Evolutionary conservation across 2,113 vertebrate species (phyloP), one percentile per base, ranked within the genome.

Genomic region (Gambusia holbrooki): DNA sequence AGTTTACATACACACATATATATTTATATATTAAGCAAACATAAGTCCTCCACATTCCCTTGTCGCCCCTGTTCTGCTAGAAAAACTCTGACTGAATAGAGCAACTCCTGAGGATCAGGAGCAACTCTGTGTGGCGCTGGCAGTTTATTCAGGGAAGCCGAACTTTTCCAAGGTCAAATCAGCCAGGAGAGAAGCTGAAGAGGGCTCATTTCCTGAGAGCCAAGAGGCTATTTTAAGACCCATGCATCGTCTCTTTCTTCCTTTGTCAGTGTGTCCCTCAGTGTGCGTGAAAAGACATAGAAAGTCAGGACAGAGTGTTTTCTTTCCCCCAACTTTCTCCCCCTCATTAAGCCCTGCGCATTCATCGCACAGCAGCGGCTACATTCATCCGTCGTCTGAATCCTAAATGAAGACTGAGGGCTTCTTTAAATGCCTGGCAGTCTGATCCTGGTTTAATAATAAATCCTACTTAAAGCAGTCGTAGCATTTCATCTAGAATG

Each of bases 111-210:
- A 27, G 27, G 27, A 27, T 27, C 27, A 27, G 27, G 27, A 27
- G 27, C 27, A 27, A 27, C 79, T 73, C 79, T 74, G 71, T 74
- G 76, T 74, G 82, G 63, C 29, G 62, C 71, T 68, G 79, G 62
- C 79, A 72, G 51, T 75, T 66, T 60, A 63, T 61, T 51, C 74
- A 77, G 77, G 71, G 66, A 73, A 28, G 6, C 62, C n/a, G 27
- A 79, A 71, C 76, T 37, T 71, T 73, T 82, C 60, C 74, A 64
- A 42, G 69, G 76, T 87, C 82, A 89, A 84, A 82, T 87, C 73
- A 75, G 75, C n/a, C 35, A 54, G 81, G 71, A 80, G 74, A 66
- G 66, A 74, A 68, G 32, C 70, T 71, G 66, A 74, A 71, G 33
- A 64, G 76, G 66, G 58, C 30, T 37, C 25, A 58, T 69, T 83